phyloP scores from a whole-genome alignment of 2,113 vertebrate species.

The Fulica atra region DNA sequence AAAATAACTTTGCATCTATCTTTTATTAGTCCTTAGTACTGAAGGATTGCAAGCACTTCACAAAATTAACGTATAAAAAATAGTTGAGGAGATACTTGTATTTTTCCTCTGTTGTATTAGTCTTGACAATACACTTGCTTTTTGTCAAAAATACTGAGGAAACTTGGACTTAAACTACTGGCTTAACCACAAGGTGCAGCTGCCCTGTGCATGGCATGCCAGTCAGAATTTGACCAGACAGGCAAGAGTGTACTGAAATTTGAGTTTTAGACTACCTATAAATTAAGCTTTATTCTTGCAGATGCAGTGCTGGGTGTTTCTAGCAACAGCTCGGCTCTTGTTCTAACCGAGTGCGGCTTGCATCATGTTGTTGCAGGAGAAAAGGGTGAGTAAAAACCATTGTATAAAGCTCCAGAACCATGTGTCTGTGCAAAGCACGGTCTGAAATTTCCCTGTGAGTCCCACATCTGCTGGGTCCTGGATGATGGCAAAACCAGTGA shows the following conservation, averaged over 20 bases:
- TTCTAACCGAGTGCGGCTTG: neutral
- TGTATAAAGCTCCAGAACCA: fast-evolving
- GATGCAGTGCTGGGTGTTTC: neutral
- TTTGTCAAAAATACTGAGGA: neutral
- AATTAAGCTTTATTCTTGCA: neutral
- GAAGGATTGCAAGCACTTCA: neutral
- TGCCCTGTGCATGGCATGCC: neutral
- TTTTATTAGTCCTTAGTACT: conserved; percentile 4
- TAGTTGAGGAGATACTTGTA: neutral
- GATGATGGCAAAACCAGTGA: neutral
- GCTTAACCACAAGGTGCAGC: neutral
- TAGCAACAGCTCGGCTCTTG: neutral
- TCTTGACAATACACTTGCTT: neutral
- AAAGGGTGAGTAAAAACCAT: neutral
- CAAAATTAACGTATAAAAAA: neutral
- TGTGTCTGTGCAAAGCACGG: neutral
- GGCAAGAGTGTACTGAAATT: neutral
- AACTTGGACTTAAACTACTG: neutral
- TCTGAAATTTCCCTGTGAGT: neutral
- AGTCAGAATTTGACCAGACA: neutral
- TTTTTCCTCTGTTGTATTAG: neutral
- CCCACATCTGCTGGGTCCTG: neutral
- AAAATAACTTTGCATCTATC: conserved; percentile 42
- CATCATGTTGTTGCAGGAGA: neutral
- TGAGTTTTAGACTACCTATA: neutral